phyloP scores from a whole-genome alignment of 2,797 vertebrate genomes.

The Coregonus ussuriensis region DNA sequence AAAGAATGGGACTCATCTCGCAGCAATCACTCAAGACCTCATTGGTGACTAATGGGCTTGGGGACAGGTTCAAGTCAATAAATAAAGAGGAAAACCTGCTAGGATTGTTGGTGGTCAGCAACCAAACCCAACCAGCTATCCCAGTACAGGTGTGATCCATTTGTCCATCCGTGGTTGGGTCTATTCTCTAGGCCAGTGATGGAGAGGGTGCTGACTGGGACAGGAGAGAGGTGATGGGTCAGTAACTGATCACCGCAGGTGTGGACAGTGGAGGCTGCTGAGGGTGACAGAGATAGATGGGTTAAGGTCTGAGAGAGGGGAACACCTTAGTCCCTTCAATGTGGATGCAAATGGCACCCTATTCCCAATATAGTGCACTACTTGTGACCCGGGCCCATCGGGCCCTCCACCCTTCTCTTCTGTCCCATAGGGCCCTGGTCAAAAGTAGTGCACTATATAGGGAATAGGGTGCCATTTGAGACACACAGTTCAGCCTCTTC shows the following conservation, averaged over 20 bases:
- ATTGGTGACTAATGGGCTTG: slow-evolving; percentile 15
- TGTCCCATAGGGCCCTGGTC: background rate
- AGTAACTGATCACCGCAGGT: slow-evolving; percentile 66
- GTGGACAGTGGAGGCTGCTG: slow-evolving; percentile 54
- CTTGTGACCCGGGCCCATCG: background rate
- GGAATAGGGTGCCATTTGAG: background rate
- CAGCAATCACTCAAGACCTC: slow-evolving; percentile 31
- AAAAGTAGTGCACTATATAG: background rate
- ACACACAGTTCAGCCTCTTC: background rate
- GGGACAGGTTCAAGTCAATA: slow-evolving; percentile 14
- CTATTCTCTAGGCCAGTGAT: slow-evolving; percentile 57
- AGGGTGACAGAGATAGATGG: slow-evolving; percentile 62
- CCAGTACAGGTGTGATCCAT: slow-evolving; percentile 58
- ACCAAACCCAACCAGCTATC: slow-evolving; percentile 3
- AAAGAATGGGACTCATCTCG: slow-evolving; percentile 2
- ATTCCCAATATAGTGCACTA: background rate
- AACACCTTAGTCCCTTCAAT: background rate
- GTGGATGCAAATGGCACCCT: background rate
- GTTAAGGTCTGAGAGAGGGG: background rate
- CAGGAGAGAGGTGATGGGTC: slow-evolving; percentile 64
- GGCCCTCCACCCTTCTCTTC: no score
- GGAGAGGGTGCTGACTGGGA: slow-evolving; percentile 72
- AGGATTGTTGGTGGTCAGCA: slow-evolving; percentile 65
- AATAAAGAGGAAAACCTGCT: slow-evolving; percentile 24
- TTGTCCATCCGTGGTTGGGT: slow-evolving; percentile 17